Evolutionary conservation across 2,113 vertebrate genomes (phyloP).

Genomic region (Epinephelus lanceolatus): DNA sequence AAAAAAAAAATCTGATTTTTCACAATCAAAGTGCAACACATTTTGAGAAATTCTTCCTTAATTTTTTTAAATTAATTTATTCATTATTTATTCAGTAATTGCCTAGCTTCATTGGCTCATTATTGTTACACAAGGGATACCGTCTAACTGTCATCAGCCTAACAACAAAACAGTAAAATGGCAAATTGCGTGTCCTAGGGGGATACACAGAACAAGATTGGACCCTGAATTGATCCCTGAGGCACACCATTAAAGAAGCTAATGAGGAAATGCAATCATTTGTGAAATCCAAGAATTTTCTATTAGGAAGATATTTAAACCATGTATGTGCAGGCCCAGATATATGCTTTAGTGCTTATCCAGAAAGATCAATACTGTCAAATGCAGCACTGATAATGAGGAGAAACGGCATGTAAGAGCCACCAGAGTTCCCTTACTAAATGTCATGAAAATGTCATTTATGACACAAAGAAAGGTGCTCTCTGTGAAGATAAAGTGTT

Average conservation of each 20-base stretch:
- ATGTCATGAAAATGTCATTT: conserved; percentile 1
- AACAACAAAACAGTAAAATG: neutral
- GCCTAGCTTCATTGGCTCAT: neutral
- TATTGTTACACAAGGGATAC: neutral
- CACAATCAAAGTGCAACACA: neutral
- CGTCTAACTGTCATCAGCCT: neutral
- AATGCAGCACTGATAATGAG: neutral
- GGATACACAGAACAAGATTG: neutral
- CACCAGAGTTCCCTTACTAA: neutral
- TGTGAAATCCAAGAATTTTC: neutral
- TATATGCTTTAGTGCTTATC: neutral
- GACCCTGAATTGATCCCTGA: conserved; percentile 3
- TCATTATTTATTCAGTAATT: neutral
- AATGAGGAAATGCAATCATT: neutral
- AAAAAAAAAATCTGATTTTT: neutral
- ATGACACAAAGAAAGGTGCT: neutral
- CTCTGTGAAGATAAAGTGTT: neutral
- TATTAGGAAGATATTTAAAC: neutral
- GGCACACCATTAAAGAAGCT: neutral
- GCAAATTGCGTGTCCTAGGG: neutral
- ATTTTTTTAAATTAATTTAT: neutral
- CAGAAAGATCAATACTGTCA: conserved; percentile 13
- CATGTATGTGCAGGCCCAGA: neutral
- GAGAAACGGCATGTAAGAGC: neutral
- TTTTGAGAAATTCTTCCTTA: neutral